Evolutionary conservation across 1,140 invertebrate genomes (phyloP), one percentile per base, ranked within the genome.

Genomic region (Amyelois transitella): DNA sequence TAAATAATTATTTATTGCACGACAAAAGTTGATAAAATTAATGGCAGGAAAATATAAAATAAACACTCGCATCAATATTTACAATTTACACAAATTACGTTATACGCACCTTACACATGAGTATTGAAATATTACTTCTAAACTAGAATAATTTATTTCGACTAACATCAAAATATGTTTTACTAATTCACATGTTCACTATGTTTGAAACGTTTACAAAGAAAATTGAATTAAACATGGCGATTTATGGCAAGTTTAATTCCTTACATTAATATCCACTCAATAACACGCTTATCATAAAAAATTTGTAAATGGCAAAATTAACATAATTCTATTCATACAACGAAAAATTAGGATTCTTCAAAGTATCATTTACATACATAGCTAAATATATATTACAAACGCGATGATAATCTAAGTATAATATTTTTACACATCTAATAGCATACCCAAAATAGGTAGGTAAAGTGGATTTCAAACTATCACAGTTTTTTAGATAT

Each of bases 221-320:
- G 4, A 49, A 28, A 18, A 43, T 44, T 51, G 75, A 79, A 82
- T 86, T 79, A 79, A 86, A 81, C 82, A 86, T 86, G 78, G 80
- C 80, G 59, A 72, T 55, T 52, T 81, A 86, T 83, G 82, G 82
- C 78, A 77, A 78, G 80, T 83, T 86, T 83, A 86, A 86, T 78
- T 81, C 74, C 60, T 69, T 64, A 61, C 50, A 53, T 32, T 38
- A 53, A 28, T 43, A 50, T 52, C n/a, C 51, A 51, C 43, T 47
- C 50, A 50, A 22, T 19, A 54, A 53, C 44, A 60, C 50, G 47
- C 45, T 55, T 20, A 24, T 44, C 43, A 51, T 52, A 50, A 55
- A 21, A 38, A 6, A 48, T 48, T 21, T 7, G 18, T 21, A 47
- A 60, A 66, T 62, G 56, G 56, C 64, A 59, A 56, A 59, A 43